Conservation (phyloP, 2,113 vertebrate species). For the Nematolebias whitei region DNA sequence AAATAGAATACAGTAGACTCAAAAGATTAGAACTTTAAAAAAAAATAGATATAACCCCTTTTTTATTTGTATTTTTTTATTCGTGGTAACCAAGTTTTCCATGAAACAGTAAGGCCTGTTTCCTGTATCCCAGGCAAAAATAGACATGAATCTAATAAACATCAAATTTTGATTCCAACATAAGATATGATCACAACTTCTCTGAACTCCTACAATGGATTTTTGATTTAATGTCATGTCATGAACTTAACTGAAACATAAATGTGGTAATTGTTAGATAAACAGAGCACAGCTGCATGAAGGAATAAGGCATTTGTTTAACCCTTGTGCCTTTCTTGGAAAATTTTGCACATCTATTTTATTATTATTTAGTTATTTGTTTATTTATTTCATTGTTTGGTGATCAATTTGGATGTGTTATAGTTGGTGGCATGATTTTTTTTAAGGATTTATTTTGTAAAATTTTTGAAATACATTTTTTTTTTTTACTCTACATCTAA, state of each 20-base stretch:
- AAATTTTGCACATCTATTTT: too few relatives aligned
- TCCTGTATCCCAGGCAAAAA: constrained; percentile 38
- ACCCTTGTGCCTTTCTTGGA: too few relatives aligned
- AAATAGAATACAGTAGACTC: constrained; percentile 18
- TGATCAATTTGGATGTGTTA: too few relatives aligned
- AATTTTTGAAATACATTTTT: too few relatives aligned
- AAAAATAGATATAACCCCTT: constrained; percentile 4
- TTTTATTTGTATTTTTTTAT: not conserved
- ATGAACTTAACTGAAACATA: not conserved
- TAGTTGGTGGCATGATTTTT: too few relatives aligned
- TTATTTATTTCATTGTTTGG: too few relatives aligned
- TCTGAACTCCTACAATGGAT: constrained; percentile 23
- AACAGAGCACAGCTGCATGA: too few relatives aligned
- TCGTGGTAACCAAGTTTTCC: constrained; percentile 18
- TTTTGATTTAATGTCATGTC: constrained; percentile 14
- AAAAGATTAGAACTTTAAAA: constrained; percentile 14
- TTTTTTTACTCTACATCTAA: too few relatives aligned
- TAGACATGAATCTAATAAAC: constrained; percentile 38
- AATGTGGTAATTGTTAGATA: not conserved
- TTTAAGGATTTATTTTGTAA: too few relatives aligned
- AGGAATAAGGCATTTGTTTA: too few relatives aligned
- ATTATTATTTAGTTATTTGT: too few relatives aligned
- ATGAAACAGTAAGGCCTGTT: constrained; percentile 29
- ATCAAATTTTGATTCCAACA: constrained; percentile 25
- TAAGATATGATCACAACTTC: constrained; percentile 34